Evolutionary conservation across 2,797 vertebrate species (phyloP).

Genomic region (Micropoecilia bifurca): DNA sequence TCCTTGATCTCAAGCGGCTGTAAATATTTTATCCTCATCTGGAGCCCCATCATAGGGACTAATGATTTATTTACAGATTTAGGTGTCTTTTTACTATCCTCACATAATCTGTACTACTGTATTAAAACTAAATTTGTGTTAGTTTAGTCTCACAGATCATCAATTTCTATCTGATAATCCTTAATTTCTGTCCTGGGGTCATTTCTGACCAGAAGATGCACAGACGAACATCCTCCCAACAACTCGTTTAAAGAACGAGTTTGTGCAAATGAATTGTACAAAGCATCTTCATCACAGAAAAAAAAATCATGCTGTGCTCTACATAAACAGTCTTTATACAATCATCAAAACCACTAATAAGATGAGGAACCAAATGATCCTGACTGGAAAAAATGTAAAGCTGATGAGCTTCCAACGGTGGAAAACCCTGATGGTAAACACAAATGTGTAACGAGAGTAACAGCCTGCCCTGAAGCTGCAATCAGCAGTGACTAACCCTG

Average conservation of each 20-base stretch:
- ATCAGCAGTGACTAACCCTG: slow-evolving; percentile 15
- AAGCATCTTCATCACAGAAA: not conserved
- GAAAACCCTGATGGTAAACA: slow-evolving; percentile 1
- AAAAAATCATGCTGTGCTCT: not conserved
- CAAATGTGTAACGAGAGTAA: slow-evolving; percentile 2
- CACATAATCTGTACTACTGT: not conserved
- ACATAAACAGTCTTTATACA: slow-evolving; percentile 7
- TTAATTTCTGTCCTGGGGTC: not conserved
- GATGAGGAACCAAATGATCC: slow-evolving; percentile 21
- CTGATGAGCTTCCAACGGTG: slow-evolving; percentile 17
- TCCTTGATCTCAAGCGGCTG: not conserved
- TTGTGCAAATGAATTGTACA: not conserved
- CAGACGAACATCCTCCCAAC: not conserved
- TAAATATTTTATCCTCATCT: not conserved
- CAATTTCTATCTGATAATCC: not conserved
- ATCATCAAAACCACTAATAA: slow-evolving; percentile 12
- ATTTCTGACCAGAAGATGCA: not conserved
- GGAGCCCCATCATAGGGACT: not conserved
- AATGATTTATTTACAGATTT: not conserved
- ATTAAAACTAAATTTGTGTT: not conserved
- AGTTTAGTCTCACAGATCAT: not conserved
- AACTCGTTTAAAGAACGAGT: not conserved
- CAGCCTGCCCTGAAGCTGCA: slow-evolving; percentile 18
- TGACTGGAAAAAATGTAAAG: slow-evolving; percentile 16
- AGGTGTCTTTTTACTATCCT: not conserved